Base-by-base conservation (phyloP, 2,113 vertebrate genomes). In the Bos indicus region DNA sequence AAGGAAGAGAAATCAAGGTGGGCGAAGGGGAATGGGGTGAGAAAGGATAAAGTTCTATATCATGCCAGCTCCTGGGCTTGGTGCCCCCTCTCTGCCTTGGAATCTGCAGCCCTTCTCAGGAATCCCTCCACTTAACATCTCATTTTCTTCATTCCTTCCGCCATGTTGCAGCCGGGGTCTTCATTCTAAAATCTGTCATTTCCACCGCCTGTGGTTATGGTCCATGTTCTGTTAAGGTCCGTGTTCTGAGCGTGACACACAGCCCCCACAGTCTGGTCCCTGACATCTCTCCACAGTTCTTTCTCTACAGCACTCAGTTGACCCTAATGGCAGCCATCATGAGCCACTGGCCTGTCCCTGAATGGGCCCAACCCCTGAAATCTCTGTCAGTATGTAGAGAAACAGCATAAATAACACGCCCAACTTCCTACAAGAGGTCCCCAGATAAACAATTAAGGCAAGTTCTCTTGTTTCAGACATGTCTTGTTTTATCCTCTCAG, bases 91-190 rank as follows among this genome's bases (percentile, higher is more conserved):
- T 43, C 3, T 40, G 30, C 54, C 26, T 56, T 28, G 46, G 57
- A 64, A 28, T 15, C 25, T 40, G 25, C 2, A 52, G 43, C 0
- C 1, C 7, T 2, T 48, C 28, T 3, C 2, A 7, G 48, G 10
- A 52, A 10, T 21, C 28, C 43, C 19, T 30, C 28, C 0, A 3
- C 7, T 33, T 57, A 26, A 2, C 25, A 14, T 8, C 30, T 48
- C 7, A 5, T 7, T 81, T 51, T 17, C 33, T 51, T 62, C 59
- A 4, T 2, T n/a, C 4, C 1, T 3, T 14, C 21, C 0, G 0
- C 43, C 52, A 17, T 5, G 40, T 33, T 36, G 80, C 13, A 1
- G 19, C 19, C 1, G 1, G 28, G 12, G 7, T 7, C 48, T n/a
- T 56, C 36, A 7, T 21, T 40, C 26, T 81, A 77, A 48, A 64